phyloP scores from a whole-genome alignment of 2,888 invertebrate species.

The Erpobdella octoculata region DNA sequence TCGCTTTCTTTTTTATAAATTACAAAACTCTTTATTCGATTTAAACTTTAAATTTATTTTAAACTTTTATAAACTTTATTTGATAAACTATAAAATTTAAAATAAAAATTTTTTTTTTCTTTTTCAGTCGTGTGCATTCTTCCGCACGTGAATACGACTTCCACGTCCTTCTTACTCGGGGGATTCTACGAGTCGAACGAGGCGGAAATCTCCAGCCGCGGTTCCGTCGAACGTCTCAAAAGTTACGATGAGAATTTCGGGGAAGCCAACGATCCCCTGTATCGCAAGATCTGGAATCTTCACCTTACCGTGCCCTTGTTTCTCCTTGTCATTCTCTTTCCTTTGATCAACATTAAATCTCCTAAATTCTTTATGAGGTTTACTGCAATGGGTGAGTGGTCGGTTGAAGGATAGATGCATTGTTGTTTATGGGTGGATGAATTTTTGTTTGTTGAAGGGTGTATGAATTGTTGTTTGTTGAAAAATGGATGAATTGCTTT shows the following conservation, averaged over 20 bases:
- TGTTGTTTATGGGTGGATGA: too few species aligned
- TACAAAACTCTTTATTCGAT: too few species aligned
- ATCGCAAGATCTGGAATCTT: conserved; percentile 64
- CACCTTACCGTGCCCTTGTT: conserved; percentile 73
- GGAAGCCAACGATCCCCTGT: conserved; percentile 34
- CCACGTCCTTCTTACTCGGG: background rate
- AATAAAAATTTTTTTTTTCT: background rate
- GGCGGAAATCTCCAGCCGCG: background rate
- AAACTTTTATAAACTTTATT: too few species aligned
- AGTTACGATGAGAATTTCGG: background rate
- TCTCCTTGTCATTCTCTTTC: conserved; percentile 68
- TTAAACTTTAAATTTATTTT: too few species aligned
- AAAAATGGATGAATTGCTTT: too few species aligned
- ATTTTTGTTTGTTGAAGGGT: too few species aligned
- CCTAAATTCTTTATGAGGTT: conserved; percentile 86
- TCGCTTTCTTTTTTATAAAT: too few species aligned
- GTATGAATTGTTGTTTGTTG: too few species aligned
- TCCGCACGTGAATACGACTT: background rate
- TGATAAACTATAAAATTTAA: too few species aligned
- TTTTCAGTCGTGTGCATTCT: conserved; percentile 11
- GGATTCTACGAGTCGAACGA: background rate
- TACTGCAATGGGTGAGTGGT: conserved; percentile 70
- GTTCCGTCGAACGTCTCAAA: background rate
- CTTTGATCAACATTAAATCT: conserved; percentile 74
- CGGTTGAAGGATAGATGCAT: background rate